Evolutionary conservation across 2,888 invertebrate species (phyloP).

Genomic region (Cremastinae sp.): DNA sequence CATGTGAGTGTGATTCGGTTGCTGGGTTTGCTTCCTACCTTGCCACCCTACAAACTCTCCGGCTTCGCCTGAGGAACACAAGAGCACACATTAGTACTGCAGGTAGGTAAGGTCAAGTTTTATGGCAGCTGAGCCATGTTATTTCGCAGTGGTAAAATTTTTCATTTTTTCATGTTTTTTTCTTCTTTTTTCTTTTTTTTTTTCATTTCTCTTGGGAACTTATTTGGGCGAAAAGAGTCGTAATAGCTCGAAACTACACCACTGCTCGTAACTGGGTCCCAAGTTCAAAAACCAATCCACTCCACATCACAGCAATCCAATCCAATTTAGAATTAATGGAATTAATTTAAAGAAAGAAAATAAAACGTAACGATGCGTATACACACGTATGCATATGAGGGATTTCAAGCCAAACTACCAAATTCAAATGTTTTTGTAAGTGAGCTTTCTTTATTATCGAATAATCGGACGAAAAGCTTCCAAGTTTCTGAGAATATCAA

Average conservation of each 20-base stretch:
- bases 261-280: slow-evolving; percentile 77
- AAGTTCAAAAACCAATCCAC: slow-evolving; percentile 80
- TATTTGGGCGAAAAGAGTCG: background rate
- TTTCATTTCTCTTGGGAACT: background rate
- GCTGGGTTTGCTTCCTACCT: slow-evolving; percentile 84
- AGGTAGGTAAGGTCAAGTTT: slow-evolving; percentile 80
- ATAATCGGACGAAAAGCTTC: background rate
- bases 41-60: slow-evolving; percentile 90
- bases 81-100: slow-evolving; percentile 83
- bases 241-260: slow-evolving; percentile 71
- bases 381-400: slow-evolving; percentile 14
- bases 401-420: slow-evolving; percentile 2
- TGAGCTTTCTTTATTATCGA: background rate
- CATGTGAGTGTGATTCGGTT: slow-evolving; percentile 81
- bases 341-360: slow-evolving; percentile 30
- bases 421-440: background rate
- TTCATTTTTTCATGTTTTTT: slow-evolving; percentile 66
- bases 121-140: slow-evolving; percentile 80
- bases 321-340: slow-evolving; percentile 69
- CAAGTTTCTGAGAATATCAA: too few relatives aligned
- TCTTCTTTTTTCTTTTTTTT: slow-evolving; percentile 27
- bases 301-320: slow-evolving; percentile 80
- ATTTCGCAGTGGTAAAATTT: slow-evolving; percentile 76
- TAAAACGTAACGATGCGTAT: background rate
- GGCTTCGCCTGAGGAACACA: slow-evolving; percentile 87